A percentile compares a stretch with the other conserved stretches of the same genome.
phyloP scores from a whole-genome alignment of 2,797 vertebrate genomes.

The Tauraco hartlaubi region DNA sequence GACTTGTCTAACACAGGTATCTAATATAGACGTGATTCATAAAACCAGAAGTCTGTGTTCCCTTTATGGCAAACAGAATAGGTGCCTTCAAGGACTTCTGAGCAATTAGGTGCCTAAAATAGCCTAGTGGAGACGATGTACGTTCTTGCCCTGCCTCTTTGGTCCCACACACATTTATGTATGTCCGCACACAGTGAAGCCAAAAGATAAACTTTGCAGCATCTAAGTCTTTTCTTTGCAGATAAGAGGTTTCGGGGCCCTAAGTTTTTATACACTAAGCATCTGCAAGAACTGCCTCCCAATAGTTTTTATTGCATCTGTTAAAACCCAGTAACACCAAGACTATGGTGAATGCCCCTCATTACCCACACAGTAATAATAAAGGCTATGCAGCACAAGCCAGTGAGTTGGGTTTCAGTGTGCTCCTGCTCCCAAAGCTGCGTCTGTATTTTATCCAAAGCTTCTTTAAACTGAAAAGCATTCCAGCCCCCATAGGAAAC shows the following conservation, averaged over 20 bases:
- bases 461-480: neutral
- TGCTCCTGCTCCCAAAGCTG: neutral
- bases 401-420: neutral
- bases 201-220: neutral
- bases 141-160: neutral
- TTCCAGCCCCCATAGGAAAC: neutral
- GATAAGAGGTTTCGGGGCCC: neutral
- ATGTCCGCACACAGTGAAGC: neutral
- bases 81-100: neutral
- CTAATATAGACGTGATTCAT: neutral
- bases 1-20: neutral
- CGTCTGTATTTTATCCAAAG: neutral
- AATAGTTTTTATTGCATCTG: neutral
- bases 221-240: neutral
- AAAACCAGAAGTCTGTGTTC: neutral
- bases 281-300: neutral
- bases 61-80: neutral
- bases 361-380: neutral
- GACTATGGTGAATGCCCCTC: neutral
- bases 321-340: neutral
- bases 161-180: neutral
- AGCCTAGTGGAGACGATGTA: neutral
- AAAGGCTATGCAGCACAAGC: neutral
- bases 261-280: neutral
- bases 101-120: neutral